Evolutionary conservation across 2,113 vertebrate species (phyloP), one percentile per base, ranked within the genome.

Genomic region (Melanostigma gelatinosum): DNA sequence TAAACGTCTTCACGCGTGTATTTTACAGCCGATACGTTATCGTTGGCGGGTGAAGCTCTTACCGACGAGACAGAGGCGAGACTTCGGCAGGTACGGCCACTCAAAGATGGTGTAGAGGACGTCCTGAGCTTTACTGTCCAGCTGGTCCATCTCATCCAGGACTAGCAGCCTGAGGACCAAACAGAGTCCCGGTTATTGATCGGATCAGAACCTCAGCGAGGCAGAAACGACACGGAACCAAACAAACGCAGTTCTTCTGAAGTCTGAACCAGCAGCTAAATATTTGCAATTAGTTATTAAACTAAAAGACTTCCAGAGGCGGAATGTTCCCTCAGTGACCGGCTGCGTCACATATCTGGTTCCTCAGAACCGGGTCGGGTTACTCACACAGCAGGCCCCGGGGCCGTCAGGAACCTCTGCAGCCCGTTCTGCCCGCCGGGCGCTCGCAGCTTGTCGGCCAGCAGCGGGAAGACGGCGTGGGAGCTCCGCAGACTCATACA

Each of bases 101-200:
- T 98, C 98, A 27, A 99, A 99, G 46, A 99, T 93, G 1, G 96
- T 98, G 93, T 99, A 99, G 2, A 99, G 95, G 34, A 99, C 97
- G 0, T 99, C 97, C 86, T 99, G 98, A 6, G 96, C 94, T 83
- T 95, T 97, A 82, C 97, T 99, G 90, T 99, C 97, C 93, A 99
- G 94, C 91, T 99, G 98, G 80, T 99, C 98, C 97, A 99, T 95
- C 84, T 99, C 98, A 6, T 99, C 98, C 90, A 99, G 85, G 65
- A 98, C 96, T 83, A 99, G 84, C 13, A 99, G 91, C 1, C 98
- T 99, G 87, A 8, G 36, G 36, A 44, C 12, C 4, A 10, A 52
- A 40, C 1, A 64, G 0, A 50, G 20, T 20, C 16, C 20, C 32
- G 13, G 44, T 16, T 48, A 16, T 16, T 46, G 8, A 42, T 42